Base-by-base conservation (phyloP, 1,140 invertebrate species). In the Frieseomelitta varia region DNA sequence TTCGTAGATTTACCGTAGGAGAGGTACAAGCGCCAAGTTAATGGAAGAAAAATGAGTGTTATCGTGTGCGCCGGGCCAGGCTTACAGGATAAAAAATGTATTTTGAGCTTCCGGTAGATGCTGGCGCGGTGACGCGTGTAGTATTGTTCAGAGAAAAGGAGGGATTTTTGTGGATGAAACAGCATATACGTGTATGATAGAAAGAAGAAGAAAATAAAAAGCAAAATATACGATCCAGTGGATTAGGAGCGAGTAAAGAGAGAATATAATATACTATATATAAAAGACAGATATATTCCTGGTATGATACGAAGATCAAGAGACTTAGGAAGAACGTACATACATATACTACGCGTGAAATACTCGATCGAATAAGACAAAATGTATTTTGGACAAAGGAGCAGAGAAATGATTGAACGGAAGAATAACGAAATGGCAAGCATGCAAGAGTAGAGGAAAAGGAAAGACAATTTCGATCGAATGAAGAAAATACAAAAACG, bases 61-160 rank as follows among this genome's bases (percentile, higher is more conserved):
- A 24, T n/a, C 24, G 58, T 12, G 24, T 61, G 58, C 12, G 0
- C 24, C n/a, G 11, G 3, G 11, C 58, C n/a, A 61, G 24, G 24
- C n/a, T 61, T n/a, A 61, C n/a, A 61, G 63, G 63, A 55, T 55
- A 73, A 55, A 55, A 73, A 55, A 73, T 55, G 27, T 53, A 73
- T 30, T 73, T 73, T 11, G 15, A 27, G 72, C 21, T 15, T 30
- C n/a, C 4, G n/a, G 34, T 19, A 15, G 71, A 53, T n/a, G 47
- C 17, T 21, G 17, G 21, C 11, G 65, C 17, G 1, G 12, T 15
- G 65, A 61, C 24, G 58, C 24, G 24, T 61, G 17, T 53, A 72
- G n/a, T 21, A 55, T 12, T 30, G 53, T 56, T 8, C 27, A 21
- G 27, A 53, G 11, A 30, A 27, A 15, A 74, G 24, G 6, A 27